These are phyloP conservation scores for Sebastes nivosus DNA, from an alignment of 2,797 vertebrate genomes.

Conservation along the genomic window DNA sequence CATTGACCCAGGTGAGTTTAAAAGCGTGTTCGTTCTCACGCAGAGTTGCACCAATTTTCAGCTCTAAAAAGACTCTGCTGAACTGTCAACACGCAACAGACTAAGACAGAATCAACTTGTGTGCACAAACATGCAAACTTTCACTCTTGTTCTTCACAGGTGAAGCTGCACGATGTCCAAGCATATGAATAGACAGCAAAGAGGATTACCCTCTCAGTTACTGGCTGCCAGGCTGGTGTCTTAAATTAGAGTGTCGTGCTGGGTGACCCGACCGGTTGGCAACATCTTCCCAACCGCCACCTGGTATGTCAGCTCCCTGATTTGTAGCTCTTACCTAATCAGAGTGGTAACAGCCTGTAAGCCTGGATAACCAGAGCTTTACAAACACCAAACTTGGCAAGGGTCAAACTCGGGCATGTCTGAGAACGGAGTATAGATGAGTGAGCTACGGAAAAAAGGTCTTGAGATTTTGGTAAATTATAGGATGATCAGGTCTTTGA, in stretches of 20 bases:
- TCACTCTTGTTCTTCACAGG: conserved; percentile 11
- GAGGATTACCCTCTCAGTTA: conserved; percentile 65
- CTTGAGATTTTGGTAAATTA: neutral
- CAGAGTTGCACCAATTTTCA: neutral
- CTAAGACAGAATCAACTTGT: neutral
- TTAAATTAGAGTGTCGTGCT: conserved; percentile 51
- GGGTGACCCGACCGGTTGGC: conserved; percentile 31
- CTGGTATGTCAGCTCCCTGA: conserved; percentile 15
- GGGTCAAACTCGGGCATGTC: conserved; percentile 1
- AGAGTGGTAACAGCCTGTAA: conserved; percentile 20
- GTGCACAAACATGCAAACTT: neutral
- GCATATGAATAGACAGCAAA: conserved; percentile 52
- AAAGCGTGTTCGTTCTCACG: neutral
- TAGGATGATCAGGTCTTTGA: neutral
- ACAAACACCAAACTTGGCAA: neutral
- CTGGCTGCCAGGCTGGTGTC: conserved; percentile 34
- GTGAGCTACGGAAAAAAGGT: neutral
- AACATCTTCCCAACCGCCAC: conserved; percentile 33
- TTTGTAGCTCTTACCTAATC: conserved; percentile 46
- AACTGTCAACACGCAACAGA: neutral
- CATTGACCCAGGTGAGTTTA: conserved; percentile 15
- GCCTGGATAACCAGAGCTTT: conserved; percentile 48
- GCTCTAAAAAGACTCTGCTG: neutral
- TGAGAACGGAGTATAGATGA: conserved; percentile 4
- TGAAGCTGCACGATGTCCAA: conserved; percentile 25